These are phyloP conservation scores for Unio delphinus DNA, from an alignment of 2,888 invertebrate species.

Conservation along the genomic window DNA sequence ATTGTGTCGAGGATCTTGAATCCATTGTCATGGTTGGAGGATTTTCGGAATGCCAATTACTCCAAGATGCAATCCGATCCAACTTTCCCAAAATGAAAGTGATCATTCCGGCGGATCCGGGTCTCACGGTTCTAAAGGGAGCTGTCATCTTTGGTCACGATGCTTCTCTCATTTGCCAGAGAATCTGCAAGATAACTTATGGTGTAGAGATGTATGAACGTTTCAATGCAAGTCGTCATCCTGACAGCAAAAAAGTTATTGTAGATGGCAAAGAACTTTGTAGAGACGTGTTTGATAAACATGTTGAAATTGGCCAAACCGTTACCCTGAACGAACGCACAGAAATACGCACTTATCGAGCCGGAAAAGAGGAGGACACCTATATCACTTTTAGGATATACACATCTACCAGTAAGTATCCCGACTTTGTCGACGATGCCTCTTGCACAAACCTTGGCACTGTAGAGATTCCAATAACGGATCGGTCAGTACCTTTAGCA, in stretches of 20 bases:
- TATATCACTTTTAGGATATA: constrained; percentile 20
- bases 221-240: constrained; percentile 21
- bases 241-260: constrained; percentile 20
- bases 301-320: constrained; percentile 26
- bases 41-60: constrained; percentile 34
- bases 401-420: constrained; percentile 21
- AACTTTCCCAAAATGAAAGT: constrained; percentile 22
- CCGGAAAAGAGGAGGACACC: constrained; percentile 12
- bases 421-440: constrained; percentile 19
- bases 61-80: constrained; percentile 25
- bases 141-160: constrained; percentile 40
- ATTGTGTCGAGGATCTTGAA: constrained; percentile 19
- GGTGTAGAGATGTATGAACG: constrained; percentile 19
- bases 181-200: constrained; percentile 30
- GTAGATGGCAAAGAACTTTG: constrained; percentile 20
- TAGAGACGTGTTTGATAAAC: constrained; percentile 24
- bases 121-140: constrained; percentile 35
- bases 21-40: constrained; percentile 42
- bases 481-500: constrained; percentile 14
- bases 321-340: constrained; percentile 25
- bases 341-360: constrained; percentile 14
- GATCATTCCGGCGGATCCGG: constrained; percentile 36
- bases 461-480: constrained; percentile 13
- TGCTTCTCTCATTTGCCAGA: constrained; percentile 22
- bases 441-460: constrained; percentile 27